Evolutionary conservation across 2,113 vertebrate species (phyloP).

Genomic region (Sinocyclocheilus maitianheensis): DNA sequence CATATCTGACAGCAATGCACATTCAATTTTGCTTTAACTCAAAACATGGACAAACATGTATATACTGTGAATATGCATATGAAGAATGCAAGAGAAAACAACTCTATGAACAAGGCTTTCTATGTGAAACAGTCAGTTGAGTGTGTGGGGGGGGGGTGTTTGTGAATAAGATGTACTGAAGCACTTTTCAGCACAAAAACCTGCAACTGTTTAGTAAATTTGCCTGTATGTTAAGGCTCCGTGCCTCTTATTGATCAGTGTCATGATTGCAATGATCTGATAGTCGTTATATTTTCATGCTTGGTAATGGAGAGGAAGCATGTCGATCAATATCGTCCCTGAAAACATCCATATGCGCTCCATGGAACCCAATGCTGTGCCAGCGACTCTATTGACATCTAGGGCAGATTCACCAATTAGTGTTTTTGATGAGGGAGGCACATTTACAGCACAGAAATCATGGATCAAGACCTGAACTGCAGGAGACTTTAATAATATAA

Average conservation of each 20-base stretch:
- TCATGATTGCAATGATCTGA: conserved; percentile 5
- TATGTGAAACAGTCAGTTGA: background rate
- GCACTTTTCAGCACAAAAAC: background rate
- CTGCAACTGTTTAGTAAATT: background rate
- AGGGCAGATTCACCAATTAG: conserved; percentile 29
- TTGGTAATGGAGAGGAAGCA: conserved; percentile 37
- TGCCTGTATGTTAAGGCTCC: background rate
- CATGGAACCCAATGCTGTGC: conserved; percentile 29
- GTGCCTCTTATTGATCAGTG: conserved; percentile 15
- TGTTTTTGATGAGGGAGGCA: background rate
- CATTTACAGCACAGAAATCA: too few relatives aligned
- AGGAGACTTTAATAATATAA: background rate
- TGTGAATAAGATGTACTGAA: background rate
- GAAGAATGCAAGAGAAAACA: too few relatives aligned
- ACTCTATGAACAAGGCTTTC: background rate
- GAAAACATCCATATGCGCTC: conserved; percentile 39
- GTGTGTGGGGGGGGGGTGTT: too few relatives aligned
- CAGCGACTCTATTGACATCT: background rate
- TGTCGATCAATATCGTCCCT: conserved; percentile 40
- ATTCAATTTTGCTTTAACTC: background rate
- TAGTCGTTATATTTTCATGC: conserved; percentile 33
- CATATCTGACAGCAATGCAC: too few relatives aligned
- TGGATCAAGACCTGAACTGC: background rate
- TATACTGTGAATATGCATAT: background rate
- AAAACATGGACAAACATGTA: background rate